A percentile compares a stretch with the other conserved stretches of the same genome.
Evolutionary conservation across 2,113 vertebrate species (phyloP).

Genomic region (Callochromis pleurospilus): DNA sequence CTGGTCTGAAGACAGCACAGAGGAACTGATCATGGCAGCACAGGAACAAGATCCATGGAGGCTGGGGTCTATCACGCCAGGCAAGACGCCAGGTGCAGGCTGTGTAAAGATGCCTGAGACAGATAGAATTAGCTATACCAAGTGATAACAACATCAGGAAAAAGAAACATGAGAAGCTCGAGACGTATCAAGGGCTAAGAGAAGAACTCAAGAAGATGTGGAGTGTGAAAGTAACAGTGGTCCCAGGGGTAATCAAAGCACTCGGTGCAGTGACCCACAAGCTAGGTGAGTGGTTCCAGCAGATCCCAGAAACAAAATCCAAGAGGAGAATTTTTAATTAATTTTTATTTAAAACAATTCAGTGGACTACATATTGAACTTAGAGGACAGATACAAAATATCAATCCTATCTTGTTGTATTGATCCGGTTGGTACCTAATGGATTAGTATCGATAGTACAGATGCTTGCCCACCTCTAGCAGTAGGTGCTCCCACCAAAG

Average conservation of each 20-base stretch:
- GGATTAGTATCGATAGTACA: neutral
- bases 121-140: neutral
- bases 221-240: neutral
- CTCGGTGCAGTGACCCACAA: neutral
- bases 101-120: neutral
- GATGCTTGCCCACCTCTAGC: neutral
- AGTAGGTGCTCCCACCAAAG: neutral
- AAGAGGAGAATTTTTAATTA: neutral
- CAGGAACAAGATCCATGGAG: neutral
- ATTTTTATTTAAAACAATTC: neutral
- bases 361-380: neutral
- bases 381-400: neutral
- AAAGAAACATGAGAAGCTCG: neutral
- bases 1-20: neutral
- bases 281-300: neutral
- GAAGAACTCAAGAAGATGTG: neutral
- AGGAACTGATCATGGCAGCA: neutral
- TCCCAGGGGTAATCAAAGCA: neutral
- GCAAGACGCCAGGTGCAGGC: neutral
- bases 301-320: neutral
- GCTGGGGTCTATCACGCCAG: neutral
- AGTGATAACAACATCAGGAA: neutral
- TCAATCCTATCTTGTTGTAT: neutral
- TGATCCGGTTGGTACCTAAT: neutral
- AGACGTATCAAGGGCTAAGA: neutral